A percentile compares a stretch with the other conserved stretches of the same genome.
These are phyloP conservation scores for Capromys pilorides DNA, from an alignment of 2,797 vertebrate species.

Conservation along the genomic window DNA sequence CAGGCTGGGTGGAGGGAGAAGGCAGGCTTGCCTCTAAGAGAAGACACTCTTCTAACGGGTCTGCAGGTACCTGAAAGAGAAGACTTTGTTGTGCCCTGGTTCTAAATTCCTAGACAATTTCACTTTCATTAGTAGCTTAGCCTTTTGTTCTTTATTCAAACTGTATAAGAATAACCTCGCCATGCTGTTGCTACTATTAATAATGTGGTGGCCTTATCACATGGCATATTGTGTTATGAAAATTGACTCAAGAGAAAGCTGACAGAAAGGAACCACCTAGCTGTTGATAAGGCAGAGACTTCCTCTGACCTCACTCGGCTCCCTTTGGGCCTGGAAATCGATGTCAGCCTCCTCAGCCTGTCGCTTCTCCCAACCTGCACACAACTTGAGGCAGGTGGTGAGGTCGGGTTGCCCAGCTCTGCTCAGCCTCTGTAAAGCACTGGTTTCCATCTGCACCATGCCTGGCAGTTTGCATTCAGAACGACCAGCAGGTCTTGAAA, in stretches of 20 bases:
- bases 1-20: not conserved
- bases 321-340: not conserved
- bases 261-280: conserved; percentile 2
- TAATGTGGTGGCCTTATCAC: not conserved
- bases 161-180: conserved; percentile 22
- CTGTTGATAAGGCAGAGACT: not conserved
- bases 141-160: conserved; percentile 13
- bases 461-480: not conserved
- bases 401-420: not conserved
- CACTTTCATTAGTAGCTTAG: not conserved
- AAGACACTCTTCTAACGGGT: not conserved
- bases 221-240: conserved; percentile 10
- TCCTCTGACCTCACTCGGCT: not conserved
- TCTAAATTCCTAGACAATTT: conserved; percentile 57
- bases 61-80: conserved; percentile 5
- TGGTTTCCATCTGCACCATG: not conserved
- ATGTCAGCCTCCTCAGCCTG: not conserved
- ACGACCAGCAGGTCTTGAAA: not conserved
- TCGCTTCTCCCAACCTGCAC: too few relatives aligned
- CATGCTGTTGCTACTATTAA: not conserved
- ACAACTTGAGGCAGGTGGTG: not conserved
- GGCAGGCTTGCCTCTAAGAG: not conserved
- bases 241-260: conserved; percentile 13
- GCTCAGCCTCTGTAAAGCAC: not conserved
- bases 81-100: not conserved